Percentiles rank a stretch among this genome's conserved stretches.
Evolutionary conservation across 2,113 vertebrate genomes (phyloP).

Genomic region (Menura novaehollandiae): DNA sequence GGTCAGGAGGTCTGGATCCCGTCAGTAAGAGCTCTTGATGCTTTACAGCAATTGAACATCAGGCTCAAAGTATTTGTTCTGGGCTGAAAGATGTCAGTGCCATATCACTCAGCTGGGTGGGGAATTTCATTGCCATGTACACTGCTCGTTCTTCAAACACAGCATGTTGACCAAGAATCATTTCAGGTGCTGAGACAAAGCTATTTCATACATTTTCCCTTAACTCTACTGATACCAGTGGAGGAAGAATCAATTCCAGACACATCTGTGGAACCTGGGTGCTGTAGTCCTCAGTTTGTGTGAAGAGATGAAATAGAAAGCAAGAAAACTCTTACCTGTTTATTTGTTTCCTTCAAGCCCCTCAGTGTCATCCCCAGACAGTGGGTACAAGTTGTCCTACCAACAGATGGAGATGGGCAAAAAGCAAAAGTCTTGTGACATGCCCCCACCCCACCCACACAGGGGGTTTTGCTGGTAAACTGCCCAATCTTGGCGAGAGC

Average conservation of each 20-base stretch:
- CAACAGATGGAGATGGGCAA: slow-evolving; percentile 49
- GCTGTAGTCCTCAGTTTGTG: neutral
- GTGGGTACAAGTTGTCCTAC: slow-evolving; percentile 62
- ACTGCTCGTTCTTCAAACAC: neutral
- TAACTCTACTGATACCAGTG: neutral
- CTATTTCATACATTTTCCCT: neutral
- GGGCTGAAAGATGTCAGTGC: neutral
- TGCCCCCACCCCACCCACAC: neutral
- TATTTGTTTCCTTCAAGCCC: slow-evolving; percentile 29
- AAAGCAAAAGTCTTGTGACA: neutral
- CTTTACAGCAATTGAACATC: neutral
- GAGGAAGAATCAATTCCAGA: neutral
- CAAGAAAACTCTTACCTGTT: slow-evolving; percentile 50
- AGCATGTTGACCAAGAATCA: neutral
- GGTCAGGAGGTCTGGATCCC: neutral
- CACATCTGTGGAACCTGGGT: neutral
- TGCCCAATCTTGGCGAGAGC: neutral
- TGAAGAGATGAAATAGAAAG: neutral
- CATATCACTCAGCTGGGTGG: neutral
- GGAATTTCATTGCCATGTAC: neutral
- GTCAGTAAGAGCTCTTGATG: neutral
- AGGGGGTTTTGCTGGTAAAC: neutral
- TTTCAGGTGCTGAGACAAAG: neutral
- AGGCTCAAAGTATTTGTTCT: neutral
- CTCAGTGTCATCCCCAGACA: slow-evolving; percentile 50